These are phyloP conservation scores for Clupea harengus DNA, from an alignment of 2,113 vertebrate genomes.

Conservation along the genomic window DNA sequence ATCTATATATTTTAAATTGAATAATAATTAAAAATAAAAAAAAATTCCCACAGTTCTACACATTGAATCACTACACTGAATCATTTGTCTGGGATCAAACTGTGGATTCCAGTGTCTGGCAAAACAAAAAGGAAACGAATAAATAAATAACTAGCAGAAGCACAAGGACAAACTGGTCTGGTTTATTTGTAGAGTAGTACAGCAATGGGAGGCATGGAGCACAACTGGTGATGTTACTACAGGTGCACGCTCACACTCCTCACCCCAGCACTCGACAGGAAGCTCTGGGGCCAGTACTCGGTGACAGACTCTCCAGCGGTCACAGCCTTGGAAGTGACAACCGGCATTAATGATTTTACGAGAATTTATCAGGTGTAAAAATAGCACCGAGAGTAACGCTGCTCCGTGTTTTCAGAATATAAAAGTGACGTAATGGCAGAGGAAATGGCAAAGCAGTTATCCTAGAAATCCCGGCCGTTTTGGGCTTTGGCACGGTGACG, in stretches of 20 bases:
- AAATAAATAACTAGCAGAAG: slow-evolving; percentile 44
- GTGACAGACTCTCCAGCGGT: slow-evolving; percentile 65
- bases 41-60: neutral
- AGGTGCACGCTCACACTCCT: slow-evolving; percentile 47
- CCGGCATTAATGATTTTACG: neutral
- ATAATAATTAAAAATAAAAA: neutral
- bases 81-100: neutral
- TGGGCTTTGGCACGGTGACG: slow-evolving; percentile 59
- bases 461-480: slow-evolving; percentile 7
- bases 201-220: slow-evolving; percentile 39
- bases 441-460: neutral
- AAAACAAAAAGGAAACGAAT: slow-evolving; percentile 27
- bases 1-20: slow-evolving; percentile 45
- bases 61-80: slow-evolving; percentile 1
- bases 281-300: slow-evolving; percentile 50
- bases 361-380: slow-evolving; percentile 52
- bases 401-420: slow-evolving; percentile 55
- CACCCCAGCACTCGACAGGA: neutral
- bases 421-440: slow-evolving; percentile 54
- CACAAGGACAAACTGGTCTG: slow-evolving; percentile 60
- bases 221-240: slow-evolving; percentile 55
- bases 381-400: slow-evolving; percentile 47
- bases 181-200: slow-evolving; percentile 59
- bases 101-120: neutral
- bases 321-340: slow-evolving; percentile 25